phyloP scores from a whole-genome alignment of 2,888 invertebrate genomes.

The Neoascia interrupta region DNA sequence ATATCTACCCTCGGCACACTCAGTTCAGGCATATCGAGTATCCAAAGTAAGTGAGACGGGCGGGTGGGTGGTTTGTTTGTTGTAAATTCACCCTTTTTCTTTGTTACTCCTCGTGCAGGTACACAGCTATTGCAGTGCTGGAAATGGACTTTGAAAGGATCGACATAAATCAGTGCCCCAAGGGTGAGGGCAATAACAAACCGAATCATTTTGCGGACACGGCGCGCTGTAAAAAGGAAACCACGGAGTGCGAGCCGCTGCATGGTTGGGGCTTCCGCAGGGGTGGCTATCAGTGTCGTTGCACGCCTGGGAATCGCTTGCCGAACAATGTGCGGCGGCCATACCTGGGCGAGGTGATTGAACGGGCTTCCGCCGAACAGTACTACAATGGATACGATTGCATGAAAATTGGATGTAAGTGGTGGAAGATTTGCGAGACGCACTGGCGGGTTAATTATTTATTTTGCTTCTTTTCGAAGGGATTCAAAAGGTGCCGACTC shows the following conservation, averaged over 20 bases:
- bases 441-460: neutral
- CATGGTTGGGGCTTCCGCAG: constrained; percentile 97
- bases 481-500: constrained; percentile 91
- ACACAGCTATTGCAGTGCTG: constrained; percentile 94
- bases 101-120: constrained; percentile 81
- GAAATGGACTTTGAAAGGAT: constrained; percentile 98
- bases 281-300: constrained; percentile 97
- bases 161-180: constrained; percentile 98
- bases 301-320: constrained; percentile 92
- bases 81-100: no score
- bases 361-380: constrained; percentile 94
- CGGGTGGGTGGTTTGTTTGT: neutral
- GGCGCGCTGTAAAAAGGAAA: constrained; percentile 93
- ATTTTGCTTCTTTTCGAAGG: constrained; percentile 81
- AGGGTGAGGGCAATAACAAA: constrained; percentile 91
- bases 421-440: neutral
- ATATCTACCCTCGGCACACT: constrained; percentile 96
- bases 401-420: constrained; percentile 93
- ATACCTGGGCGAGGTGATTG: constrained; percentile 95
- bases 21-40: constrained; percentile 95
- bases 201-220: constrained; percentile 95
- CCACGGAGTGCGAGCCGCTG: constrained; percentile 97
- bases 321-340: constrained; percentile 93
- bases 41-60: constrained; percentile 86
- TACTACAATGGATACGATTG: constrained; percentile 97